Conservation (phyloP, 2,113 vertebrate genomes). For the Aptenodytes patagonicus region DNA sequence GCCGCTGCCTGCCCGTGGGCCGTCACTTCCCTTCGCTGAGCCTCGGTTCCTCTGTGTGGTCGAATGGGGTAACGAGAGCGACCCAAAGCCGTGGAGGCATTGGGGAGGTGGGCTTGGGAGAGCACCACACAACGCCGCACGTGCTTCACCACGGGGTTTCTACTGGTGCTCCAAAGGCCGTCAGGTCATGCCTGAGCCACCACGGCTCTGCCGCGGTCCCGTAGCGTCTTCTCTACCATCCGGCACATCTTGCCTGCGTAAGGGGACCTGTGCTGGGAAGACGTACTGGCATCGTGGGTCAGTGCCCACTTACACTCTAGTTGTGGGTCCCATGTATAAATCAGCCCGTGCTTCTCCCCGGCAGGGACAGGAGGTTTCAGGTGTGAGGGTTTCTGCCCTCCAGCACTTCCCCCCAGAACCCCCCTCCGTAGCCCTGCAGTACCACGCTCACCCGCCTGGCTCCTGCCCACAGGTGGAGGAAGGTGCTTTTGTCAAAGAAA, state of each 20-base stretch:
- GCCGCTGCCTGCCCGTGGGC: not conserved
- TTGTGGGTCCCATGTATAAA: not conserved
- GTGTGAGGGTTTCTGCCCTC: not conserved
- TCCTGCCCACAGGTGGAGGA: constrained; percentile 83
- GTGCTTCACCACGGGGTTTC: not conserved
- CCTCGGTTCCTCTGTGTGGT: not conserved
- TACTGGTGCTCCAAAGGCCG: not conserved
- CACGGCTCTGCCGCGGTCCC: accelerated
- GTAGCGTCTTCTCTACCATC: not conserved
- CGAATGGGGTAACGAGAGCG: not conserved
- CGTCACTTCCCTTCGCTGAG: not conserved
- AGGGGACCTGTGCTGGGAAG: not conserved
- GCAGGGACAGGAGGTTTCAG: not conserved
- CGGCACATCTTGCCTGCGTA: no score
- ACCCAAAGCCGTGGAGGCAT: not conserved
- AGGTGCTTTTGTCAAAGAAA: constrained; percentile 89
- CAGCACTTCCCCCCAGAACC: not conserved
- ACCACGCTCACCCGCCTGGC: not conserved
- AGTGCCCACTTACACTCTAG: not conserved
- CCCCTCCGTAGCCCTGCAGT: not conserved
- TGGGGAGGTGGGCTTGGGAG: not conserved
- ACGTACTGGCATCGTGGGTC: accelerated
- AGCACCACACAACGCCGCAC: not conserved
- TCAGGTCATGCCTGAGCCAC: not conserved
- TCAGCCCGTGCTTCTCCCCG: accelerated